Evolutionary conservation across 2,113 vertebrate species (phyloP).

Genomic region (Seriola rivoliana): DNA sequence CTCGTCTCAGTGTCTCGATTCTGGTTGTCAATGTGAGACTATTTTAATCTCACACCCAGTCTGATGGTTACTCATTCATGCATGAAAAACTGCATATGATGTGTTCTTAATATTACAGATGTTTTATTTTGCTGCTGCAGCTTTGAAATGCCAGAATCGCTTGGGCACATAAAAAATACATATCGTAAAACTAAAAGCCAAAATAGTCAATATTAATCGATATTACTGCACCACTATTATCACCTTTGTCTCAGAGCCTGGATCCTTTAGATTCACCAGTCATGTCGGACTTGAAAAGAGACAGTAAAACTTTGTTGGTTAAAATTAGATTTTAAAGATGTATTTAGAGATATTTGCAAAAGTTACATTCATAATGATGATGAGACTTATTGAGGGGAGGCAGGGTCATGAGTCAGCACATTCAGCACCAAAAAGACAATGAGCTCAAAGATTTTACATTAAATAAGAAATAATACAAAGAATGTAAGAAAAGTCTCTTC

Average conservation of each 20-base stretch:
- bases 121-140: neutral
- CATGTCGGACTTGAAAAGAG: neutral
- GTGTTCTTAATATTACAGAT: neutral
- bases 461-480: neutral
- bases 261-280: neutral
- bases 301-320: neutral
- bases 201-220: neutral
- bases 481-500: neutral
- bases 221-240: neutral
- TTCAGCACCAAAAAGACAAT: neutral
- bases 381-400: neutral
- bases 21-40: too few species aligned
- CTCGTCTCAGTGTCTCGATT: neutral
- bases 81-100: neutral
- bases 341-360: neutral
- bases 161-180: neutral
- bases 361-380: neutral
- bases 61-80: neutral
- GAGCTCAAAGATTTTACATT: neutral
- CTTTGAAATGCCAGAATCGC: neutral
- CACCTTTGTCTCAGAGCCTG: neutral
- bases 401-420: slow-evolving; percentile 10
- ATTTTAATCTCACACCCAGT: too few species aligned
- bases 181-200: neutral
- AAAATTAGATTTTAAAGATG: neutral